Percentiles rank a stretch among this genome's conserved stretches.
Conservation (phyloP, 1,140 invertebrate genomes). For the Drosophila repletoides region DNA sequence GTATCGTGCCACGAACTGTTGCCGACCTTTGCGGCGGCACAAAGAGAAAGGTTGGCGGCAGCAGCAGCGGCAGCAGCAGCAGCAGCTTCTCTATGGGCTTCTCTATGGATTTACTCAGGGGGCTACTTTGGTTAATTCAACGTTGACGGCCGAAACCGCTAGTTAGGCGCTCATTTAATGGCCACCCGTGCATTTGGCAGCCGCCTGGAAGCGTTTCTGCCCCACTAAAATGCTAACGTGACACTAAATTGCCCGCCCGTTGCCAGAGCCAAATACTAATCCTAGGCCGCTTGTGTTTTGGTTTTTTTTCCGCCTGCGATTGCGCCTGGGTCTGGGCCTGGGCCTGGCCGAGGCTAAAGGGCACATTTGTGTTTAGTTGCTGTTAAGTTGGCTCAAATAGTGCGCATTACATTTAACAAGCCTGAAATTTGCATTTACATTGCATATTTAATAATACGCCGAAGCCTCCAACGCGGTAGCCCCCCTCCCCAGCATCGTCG, state of each 20-base stretch:
- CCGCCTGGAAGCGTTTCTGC: slow-evolving; percentile 44
- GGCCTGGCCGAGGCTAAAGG: slow-evolving; percentile 74
- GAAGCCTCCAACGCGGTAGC: not conserved
- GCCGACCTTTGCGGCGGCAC: slow-evolving; percentile 67
- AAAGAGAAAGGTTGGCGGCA: slow-evolving; percentile 47
- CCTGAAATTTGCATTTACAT: slow-evolving; percentile 51
- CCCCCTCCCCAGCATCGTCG: no score
- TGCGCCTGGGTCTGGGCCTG: slow-evolving; percentile 16
- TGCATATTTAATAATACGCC: slow-evolving; percentile 65
- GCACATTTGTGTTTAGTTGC: slow-evolving; percentile 60
- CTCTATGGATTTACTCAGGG: slow-evolving; percentile 33
- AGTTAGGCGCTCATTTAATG: slow-evolving; percentile 71
- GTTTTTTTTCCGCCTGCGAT: slow-evolving; percentile 38
- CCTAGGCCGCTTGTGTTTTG: slow-evolving; percentile 2
- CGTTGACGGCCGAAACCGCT: slow-evolving; percentile 73
- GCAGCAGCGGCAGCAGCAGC: slow-evolving; percentile 18
- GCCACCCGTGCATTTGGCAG: slow-evolving; percentile 47
- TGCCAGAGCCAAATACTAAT: slow-evolving; percentile 4
- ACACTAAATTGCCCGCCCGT: slow-evolving; percentile 69
- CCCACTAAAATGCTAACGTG: slow-evolving; percentile 74
- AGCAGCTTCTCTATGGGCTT: slow-evolving; percentile 52
- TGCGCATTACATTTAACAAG: slow-evolving; percentile 75
- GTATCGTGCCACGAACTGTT: slow-evolving; percentile 47
- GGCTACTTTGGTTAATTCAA: slow-evolving; percentile 68
- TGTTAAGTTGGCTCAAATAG: slow-evolving; percentile 51